phyloP scores from a whole-genome alignment of 1,140 invertebrate genomes.

The Centruroides sculpturatus region DNA sequence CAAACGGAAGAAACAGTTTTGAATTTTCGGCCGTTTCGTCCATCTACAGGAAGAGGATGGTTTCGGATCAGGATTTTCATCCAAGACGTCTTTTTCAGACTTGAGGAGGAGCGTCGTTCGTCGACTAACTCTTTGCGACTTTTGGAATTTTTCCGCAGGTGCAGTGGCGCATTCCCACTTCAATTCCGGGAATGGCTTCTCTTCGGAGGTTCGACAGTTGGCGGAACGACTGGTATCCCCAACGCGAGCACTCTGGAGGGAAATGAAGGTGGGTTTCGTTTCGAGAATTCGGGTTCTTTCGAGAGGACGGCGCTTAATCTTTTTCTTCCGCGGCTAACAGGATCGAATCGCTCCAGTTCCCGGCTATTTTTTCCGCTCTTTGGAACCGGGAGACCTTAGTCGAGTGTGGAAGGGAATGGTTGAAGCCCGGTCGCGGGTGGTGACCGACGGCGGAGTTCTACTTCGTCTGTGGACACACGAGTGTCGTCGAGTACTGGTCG shows the following conservation, averaged over 20 bases:
- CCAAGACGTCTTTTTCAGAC: too few species aligned
- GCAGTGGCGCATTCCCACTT: conserved; percentile 72
- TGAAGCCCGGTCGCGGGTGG: conserved; percentile 50
- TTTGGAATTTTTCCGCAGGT: conserved; percentile 19
- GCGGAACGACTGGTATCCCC: conserved; percentile 68
- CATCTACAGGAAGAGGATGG: too few species aligned
- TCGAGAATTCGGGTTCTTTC: neutral
- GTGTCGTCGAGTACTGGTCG: conserved; percentile 73
- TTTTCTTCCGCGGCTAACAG: too few species aligned
- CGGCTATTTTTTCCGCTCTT: conserved; percentile 93
- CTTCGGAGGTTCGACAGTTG: conserved; percentile 56
- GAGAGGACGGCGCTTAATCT: too few species aligned
- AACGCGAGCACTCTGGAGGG: conserved; percentile 74
- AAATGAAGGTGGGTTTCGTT: conserved; percentile 42
- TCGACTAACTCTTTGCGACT: too few species aligned
- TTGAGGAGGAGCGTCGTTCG: too few species aligned
- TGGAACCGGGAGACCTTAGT: conserved; percentile 86
- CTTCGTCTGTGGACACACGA: conserved; percentile 92
- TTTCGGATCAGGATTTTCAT: too few species aligned
- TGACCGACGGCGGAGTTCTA: conserved; percentile 65
- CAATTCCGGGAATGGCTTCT: conserved; percentile 47
- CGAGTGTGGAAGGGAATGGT: conserved; percentile 93
- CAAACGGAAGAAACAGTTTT: too few species aligned
- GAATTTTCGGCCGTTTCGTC: too few species aligned
- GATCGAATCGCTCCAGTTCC: conserved; percentile 58